Conservation (phyloP, 2,113 vertebrate species). For the Sebastes fasciatus region DNA sequence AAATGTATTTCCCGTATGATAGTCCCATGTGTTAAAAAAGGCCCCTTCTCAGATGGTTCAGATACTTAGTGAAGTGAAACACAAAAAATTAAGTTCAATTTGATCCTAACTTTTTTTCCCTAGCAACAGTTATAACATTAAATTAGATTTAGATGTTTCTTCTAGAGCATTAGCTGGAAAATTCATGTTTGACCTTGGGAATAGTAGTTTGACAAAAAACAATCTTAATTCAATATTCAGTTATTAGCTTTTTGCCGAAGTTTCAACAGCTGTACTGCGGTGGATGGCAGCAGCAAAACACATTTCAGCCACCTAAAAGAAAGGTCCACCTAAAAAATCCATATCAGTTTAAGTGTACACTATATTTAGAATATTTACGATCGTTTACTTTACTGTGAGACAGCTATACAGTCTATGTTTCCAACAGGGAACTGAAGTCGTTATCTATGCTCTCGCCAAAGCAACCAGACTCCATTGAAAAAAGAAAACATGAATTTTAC, state of each 20-base stretch:
- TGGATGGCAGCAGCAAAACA: too few species aligned
- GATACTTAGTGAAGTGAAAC: neutral
- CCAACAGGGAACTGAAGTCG: too few species aligned
- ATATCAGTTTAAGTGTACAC: too few species aligned
- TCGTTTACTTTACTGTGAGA: too few species aligned
- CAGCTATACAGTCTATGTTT: too few species aligned
- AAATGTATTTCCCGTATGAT: neutral
- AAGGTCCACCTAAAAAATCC: too few species aligned
- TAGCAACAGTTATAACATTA: neutral
- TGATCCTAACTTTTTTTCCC: neutral
- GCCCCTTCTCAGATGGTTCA: neutral
- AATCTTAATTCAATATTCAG: too few species aligned
- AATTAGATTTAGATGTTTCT: neutral
- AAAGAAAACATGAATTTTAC: too few species aligned
- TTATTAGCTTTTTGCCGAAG: neutral
- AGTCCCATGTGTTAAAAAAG: neutral
- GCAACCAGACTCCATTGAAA: too few species aligned
- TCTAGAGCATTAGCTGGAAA: neutral
- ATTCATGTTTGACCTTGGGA: neutral
- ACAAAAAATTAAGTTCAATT: neutral
- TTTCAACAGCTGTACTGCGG: neutral
- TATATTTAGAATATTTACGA: too few species aligned
- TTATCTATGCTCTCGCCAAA: too few species aligned
- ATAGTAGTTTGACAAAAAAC: neutral
- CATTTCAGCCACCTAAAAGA: too few species aligned